Conservation (phyloP, 1,140 invertebrate genomes). For the Saccostrea glomerata region DNA sequence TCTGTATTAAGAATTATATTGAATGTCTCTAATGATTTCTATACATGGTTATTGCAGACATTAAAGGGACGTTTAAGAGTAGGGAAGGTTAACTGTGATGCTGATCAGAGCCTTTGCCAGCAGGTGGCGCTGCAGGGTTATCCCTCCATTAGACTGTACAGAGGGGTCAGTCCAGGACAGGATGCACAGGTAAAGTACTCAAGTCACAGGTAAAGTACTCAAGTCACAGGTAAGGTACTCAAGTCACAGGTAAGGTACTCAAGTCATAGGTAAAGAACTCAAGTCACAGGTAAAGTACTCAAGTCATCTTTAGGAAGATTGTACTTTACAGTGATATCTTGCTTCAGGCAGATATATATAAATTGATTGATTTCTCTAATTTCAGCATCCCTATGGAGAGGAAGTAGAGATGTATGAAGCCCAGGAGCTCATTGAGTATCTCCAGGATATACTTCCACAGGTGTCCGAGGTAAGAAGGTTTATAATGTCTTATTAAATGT, state of each 20-base stretch:
- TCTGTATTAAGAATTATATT: background rate
- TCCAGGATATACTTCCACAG: background rate
- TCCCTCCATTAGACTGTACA: conserved; percentile 81
- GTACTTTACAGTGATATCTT: too few relatives aligned
- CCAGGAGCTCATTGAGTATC: background rate
- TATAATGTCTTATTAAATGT: background rate
- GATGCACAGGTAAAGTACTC: conserved; percentile 38
- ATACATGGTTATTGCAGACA: conserved; percentile 73
- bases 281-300: too few relatives aligned
- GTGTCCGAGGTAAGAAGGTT: background rate
- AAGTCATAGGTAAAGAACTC: too few relatives aligned
- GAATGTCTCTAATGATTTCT: too few relatives aligned
- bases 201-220: too few relatives aligned
- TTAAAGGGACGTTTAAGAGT: conserved; percentile 80
- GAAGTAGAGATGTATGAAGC: conserved; percentile 15
- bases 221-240: too few relatives aligned
- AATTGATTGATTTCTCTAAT: background rate
- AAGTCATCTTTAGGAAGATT: too few relatives aligned
- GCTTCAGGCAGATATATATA: too few relatives aligned
- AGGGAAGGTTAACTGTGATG: conserved; percentile 83
- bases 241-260: background rate
- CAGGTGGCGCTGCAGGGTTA: conserved; percentile 81
- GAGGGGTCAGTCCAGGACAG: conserved; percentile 59
- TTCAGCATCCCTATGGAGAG: conserved; percentile 33
- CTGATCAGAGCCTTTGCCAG: conserved; percentile 78